Evolutionary conservation across 2,113 vertebrate genomes (phyloP), one percentile per base, ranked within the genome.

Genomic region (Boulengeromyrus knoepffleri): DNA sequence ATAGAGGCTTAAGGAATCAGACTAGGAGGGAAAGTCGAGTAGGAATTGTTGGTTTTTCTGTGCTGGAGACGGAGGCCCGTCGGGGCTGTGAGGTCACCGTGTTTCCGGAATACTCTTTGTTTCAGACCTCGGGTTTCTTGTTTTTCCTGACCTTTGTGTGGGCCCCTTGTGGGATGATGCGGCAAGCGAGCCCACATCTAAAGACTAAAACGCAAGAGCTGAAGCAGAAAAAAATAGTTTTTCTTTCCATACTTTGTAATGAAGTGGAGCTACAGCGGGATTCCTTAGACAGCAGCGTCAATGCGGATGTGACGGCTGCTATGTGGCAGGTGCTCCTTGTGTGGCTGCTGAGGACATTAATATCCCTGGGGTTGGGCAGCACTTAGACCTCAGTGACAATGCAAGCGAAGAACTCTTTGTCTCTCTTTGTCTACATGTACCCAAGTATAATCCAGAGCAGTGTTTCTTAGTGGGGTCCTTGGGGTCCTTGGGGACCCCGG

Each of bases 321-420:
- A 91, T 90, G 66, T 86, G 86, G 17, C 2, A 27, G 39, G 42
- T 5, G 21, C 27, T 88, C 3, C 10, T 12, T 49, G 13, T 70
- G 15, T 52, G 24, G 45, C 90, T 91, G 91, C 91, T 66, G 91
- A 80, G 39, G 5, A 0, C 89, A 92, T 56, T 92, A 91, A 3
- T 74, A 93, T 36, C 58, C 58, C 36, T 13, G 45, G 46, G 19
- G 47, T 12, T 21, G n/a, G 8, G 47, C 74, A 80, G 74, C 17
- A 31, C 88, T 24, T 19, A 31, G 10, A 21, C 49, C n/a, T 12
- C 19, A 13, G 19, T 24, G 66, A 46, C n/a, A 36, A 21, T 8
- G 36, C 12, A 53, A 83, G 53, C 17, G n/a, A 53, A 53, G 53
- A 74, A 53, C 89, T 88, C 31, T 36, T 36, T 77, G 66, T 47